phyloP scores from a whole-genome alignment of 2,888 invertebrate genomes.

The Hirtodrosophila histrioides region DNA sequence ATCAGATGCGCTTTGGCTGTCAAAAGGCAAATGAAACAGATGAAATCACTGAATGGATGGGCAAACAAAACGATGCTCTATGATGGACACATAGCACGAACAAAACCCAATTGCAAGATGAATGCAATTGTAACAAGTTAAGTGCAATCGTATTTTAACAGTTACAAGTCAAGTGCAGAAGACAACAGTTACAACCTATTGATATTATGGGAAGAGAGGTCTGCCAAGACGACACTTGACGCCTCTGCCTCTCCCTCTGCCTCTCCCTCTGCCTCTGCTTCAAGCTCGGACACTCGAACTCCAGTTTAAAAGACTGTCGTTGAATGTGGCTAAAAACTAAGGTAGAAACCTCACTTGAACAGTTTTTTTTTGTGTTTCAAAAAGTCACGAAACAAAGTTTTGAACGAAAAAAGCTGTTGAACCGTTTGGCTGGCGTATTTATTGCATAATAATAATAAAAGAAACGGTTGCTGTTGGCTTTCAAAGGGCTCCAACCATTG shows the following conservation, averaged over 20 bases:
- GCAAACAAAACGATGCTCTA: too few species aligned
- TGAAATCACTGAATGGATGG: too few species aligned
- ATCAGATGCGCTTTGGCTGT: too few species aligned
- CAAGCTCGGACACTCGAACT: neutral
- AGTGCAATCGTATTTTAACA: neutral
- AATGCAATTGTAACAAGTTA: conserved; percentile 1
- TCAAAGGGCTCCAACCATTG: neutral
- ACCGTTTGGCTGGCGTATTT: too few species aligned
- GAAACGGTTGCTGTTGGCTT: conserved; percentile 5
- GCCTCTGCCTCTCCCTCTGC: conserved; percentile 8
- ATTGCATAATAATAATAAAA: conserved; percentile 6
- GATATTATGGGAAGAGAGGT: conserved; percentile 1
- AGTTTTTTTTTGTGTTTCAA: neutral
- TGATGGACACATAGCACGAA: too few species aligned
- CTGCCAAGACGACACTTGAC: conserved; percentile 10
- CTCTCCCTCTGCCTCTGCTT: too few species aligned
- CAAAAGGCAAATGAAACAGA: too few species aligned
- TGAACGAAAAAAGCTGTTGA: too few species aligned
- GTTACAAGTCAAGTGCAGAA: neutral
- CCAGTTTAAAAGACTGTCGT: too few species aligned
- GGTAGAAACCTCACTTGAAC: conserved; percentile 1
- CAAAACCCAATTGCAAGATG: too few species aligned
- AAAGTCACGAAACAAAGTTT: conserved; percentile 5
- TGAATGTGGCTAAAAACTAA: conserved; percentile 4
- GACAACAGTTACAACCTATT: conserved; percentile 1